Evolutionary conservation across 2,888 invertebrate species (phyloP).

Genomic region (Heliconius ismenius): DNA sequence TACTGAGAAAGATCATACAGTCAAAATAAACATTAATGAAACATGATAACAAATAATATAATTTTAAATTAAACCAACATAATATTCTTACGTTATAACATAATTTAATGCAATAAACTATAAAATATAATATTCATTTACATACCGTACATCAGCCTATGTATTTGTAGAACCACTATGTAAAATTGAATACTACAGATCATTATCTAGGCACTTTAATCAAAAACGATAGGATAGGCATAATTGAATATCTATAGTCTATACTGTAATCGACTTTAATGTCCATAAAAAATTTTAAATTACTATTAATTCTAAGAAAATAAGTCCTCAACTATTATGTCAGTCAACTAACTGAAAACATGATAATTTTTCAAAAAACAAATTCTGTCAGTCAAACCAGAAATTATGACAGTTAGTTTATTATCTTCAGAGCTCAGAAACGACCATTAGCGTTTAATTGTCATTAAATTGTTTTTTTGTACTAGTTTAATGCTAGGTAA

Average conservation of each 20-base stretch:
- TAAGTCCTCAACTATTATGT: neutral
- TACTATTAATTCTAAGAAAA: slow-evolving; percentile 5
- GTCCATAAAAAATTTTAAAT: slow-evolving; percentile 6
- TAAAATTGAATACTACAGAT: slow-evolving; percentile 20
- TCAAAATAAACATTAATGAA: neutral
- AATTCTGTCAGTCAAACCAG: neutral
- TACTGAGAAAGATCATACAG: slow-evolving; percentile 4
- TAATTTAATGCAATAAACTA: neutral
- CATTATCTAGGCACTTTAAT: slow-evolving; percentile 35
- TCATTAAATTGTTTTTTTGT: neutral
- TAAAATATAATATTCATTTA: neutral
- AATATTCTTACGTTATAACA: neutral
- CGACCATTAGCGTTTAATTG: neutral
- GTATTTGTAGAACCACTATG: slow-evolving; percentile 18
- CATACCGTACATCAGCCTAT: neutral
- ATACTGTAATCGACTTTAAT: slow-evolving; percentile 22
- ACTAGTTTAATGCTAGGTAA: neutral
- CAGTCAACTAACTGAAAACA: neutral
- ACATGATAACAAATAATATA: neutral
- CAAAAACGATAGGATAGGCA: slow-evolving; percentile 19
- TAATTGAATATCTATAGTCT: slow-evolving; percentile 30
- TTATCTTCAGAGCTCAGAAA: neutral
- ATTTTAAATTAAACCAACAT: neutral
- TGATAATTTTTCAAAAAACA: neutral
- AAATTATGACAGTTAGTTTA: neutral